Base-by-base conservation (phyloP, 2,113 vertebrate species). In the Spheniscus mendiculus region DNA sequence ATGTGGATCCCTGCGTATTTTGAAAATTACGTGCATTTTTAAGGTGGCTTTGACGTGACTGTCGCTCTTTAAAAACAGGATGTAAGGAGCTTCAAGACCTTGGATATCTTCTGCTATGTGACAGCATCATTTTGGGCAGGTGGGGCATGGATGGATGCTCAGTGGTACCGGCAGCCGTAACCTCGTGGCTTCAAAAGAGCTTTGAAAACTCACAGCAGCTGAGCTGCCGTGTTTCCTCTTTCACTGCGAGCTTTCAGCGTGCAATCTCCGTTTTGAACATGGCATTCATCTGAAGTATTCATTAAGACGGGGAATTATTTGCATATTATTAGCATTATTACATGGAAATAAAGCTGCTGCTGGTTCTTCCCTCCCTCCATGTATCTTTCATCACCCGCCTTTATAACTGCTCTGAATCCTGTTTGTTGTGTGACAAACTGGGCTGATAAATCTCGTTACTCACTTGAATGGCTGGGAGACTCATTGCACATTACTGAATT, bases 371-470 rank as follows among this genome's bases (percentile, higher is more conserved):
- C 91, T 97, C 94, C 95, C 89, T 93, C 87, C 30, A 1, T 89
- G 80, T 72, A 72, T 96, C 95, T 92, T 89, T 97, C 95, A 96
- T 96, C 95, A 92, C 83, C 77, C 80, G 69, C 89, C 74, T 97
- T 96, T 96, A 12, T 66, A 50, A 61, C 53, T 9, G 87, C 87
- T 91, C 74, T 30, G 78, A 96, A 92, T 95, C 91, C 95, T 65
- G 89, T 97, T 95, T 97, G 97, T 94, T 93, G 94, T 95, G 95
- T 95, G 93, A 96, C 96, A 97, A 97, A 97, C 95, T 27, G 95
- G 97, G 96, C 96, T 97, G 97, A 97, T 97, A 96, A 91, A 95
- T 95, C 97, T 97, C 50, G 87, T 96, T 96, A 97, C 94, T 97
- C 96, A 80, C 93, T 96, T 93, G 93, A 97, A 94, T 96, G 94